phyloP scores from a whole-genome alignment of 2,888 invertebrate species.

The Apamea sordens region DNA sequence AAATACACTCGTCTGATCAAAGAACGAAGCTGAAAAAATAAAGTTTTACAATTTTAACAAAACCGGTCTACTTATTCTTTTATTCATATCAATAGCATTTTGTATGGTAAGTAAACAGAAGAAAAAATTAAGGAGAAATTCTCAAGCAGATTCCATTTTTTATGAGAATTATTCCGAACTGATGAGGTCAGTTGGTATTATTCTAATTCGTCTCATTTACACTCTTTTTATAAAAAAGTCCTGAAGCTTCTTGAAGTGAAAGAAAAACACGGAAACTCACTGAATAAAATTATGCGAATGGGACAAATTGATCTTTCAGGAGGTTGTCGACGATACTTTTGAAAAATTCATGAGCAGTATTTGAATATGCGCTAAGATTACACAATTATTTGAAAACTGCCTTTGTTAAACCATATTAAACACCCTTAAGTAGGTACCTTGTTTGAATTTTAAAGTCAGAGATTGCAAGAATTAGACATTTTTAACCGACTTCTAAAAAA shows the following conservation, averaged over 20 bases:
- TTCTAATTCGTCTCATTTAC: slow-evolving; percentile 43
- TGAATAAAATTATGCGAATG: slow-evolving; percentile 21
- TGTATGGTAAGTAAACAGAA: neutral
- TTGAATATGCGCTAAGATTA: neutral
- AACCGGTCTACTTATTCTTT: neutral
- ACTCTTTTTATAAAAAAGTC: slow-evolving; percentile 21
- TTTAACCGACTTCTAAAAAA: no score
- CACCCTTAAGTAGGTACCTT: neutral
- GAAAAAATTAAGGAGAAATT: neutral
- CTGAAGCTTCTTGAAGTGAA: slow-evolving; percentile 22
- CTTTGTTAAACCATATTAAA: slow-evolving; percentile 16
- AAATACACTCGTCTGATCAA: slow-evolving; percentile 10
- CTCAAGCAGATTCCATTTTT: neutral
- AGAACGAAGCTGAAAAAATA: slow-evolving; percentile 3
- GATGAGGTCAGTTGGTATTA: slow-evolving; percentile 20
- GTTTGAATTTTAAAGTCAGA: neutral
- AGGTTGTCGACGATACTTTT: slow-evolving; percentile 15
- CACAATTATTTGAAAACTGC: neutral
- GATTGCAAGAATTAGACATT: neutral
- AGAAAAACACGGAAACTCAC: slow-evolving; percentile 21
- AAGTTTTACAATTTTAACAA: neutral
- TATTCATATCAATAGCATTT: slow-evolving; percentile 2
- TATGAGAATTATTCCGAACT: neutral
- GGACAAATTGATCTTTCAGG: slow-evolving; percentile 23
- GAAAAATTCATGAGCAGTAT: slow-evolving; percentile 17